These are phyloP conservation scores for Rhincodon typus DNA, from an alignment of 2,797 vertebrate species.

Conservation along the genomic window DNA sequence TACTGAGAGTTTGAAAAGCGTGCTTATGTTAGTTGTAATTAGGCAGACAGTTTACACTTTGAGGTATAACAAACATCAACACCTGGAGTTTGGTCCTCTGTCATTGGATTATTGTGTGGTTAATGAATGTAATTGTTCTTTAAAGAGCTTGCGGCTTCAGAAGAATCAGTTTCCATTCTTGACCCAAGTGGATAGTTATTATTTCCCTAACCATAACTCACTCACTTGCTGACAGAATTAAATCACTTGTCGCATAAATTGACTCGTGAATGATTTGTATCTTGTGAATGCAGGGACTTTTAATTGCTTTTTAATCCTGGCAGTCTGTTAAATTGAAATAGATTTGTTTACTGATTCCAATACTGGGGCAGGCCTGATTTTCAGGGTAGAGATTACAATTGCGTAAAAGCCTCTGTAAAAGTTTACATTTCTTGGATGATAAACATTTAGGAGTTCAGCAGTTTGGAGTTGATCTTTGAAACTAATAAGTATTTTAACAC, in stretches of 20 bases:
- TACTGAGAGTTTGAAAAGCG: too few relatives aligned
- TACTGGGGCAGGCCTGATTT: not conserved
- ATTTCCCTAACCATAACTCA: not conserved
- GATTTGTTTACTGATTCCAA: not conserved
- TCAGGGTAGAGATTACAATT: not conserved
- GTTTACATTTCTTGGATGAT: not conserved
- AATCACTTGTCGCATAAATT: not conserved
- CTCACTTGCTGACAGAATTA: not conserved
- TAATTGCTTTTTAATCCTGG: not conserved
- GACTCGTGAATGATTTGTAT: not conserved
- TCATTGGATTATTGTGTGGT: not conserved
- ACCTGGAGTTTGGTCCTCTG: not conserved
- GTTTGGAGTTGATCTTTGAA: not conserved
- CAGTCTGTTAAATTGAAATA: not conserved
- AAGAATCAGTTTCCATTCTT: not conserved
- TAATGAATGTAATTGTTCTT: not conserved
- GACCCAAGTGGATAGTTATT: not conserved
- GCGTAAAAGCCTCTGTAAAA: not conserved
- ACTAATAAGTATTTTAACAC: not conserved
- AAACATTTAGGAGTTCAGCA: not conserved
- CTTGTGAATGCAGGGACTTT: not conserved
- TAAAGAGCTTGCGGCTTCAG: not conserved
- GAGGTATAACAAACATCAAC: not conserved
- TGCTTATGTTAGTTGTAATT: not conserved
- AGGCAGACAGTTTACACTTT: not conserved